Evolutionary conservation across 2,113 vertebrate genomes (phyloP), one percentile per base, ranked within the genome.

Genomic region (Octodon degus): DNA sequence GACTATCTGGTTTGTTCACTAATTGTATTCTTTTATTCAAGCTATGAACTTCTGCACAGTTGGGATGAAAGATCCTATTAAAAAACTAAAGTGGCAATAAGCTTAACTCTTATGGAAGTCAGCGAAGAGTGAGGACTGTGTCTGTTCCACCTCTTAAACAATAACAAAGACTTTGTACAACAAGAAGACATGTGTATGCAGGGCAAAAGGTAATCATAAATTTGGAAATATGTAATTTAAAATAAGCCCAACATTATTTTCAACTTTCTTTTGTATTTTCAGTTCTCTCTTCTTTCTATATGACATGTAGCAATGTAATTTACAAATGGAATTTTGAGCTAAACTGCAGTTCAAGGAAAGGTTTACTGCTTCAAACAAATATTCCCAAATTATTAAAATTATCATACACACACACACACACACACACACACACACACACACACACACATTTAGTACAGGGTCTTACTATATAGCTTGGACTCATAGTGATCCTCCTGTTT

Each of bases 61-160:
- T 97, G 55, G 93, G 47, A 94, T 89, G 60, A 97, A 97, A 91
- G 27, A 34, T 85, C 30, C 47, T 94, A 72, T 37, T 62, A 89
- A 94, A 77, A 50, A 96, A 93, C 2, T 92, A 37, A 86, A 96
- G 86, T 90, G 76, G 40, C 16, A 91, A 79, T 79, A 89, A 67
- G 5, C 24, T 68, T 95, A 94, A 65, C 43, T 89, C 22, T 76
- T 89, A 90, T 9, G 82, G 67, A 96, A 67, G 72, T 84, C 40
- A 88, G 13, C n/a, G 55, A 22, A 89, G 32, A 88, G 22, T 62
- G 6, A 88, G 11, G 34, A 70, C n/a, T 82, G 80, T 62, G 62
- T 79, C 53, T 94, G 8, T 81, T 93, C 85, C 62, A 47, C 43
- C 24, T 74, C 89, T 95, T 68, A 79, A 88, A 74, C 1, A 86